A percentile compares a stretch with the other conserved stretches of the same genome.
Conservation (phyloP, 2,113 vertebrate species). For the Tyrannus savana region DNA sequence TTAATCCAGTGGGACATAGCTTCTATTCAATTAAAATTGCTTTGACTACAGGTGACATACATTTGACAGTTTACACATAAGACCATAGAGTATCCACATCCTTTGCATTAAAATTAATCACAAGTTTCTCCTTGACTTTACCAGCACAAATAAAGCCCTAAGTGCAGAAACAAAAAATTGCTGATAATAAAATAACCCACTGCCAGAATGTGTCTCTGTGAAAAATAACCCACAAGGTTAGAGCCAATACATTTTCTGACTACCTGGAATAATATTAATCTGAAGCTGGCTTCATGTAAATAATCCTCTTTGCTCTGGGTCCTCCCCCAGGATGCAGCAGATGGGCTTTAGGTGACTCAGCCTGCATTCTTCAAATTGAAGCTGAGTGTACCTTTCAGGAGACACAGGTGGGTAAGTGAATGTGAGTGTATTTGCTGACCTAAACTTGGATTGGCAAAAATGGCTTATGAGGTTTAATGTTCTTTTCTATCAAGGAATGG, state of each 20-base stretch:
- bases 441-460: background rate
- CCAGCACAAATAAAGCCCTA: background rate
- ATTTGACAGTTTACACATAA: background rate
- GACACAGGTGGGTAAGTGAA: background rate
- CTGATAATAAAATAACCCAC: background rate
- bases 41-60: background rate
- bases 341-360: slow-evolving; percentile 32
- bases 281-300: slow-evolving; percentile 16
- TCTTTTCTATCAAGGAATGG: background rate
- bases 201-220: background rate
- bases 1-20: background rate
- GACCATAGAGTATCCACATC: background rate
- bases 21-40: background rate
- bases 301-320: slow-evolving; percentile 42
- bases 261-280: slow-evolving; percentile 38
- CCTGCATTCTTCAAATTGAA: slow-evolving; percentile 7
- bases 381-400: background rate
- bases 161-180: background rate
- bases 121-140: background rate
- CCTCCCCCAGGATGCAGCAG: slow-evolving; percentile 11
- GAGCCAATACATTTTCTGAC: background rate
- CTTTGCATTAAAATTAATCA: background rate
- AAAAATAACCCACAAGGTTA: background rate
- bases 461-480: background rate
- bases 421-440: background rate